phyloP scores from a whole-genome alignment of 2,888 invertebrate genomes.

The Hermaeophaga mercurialis region DNA sequence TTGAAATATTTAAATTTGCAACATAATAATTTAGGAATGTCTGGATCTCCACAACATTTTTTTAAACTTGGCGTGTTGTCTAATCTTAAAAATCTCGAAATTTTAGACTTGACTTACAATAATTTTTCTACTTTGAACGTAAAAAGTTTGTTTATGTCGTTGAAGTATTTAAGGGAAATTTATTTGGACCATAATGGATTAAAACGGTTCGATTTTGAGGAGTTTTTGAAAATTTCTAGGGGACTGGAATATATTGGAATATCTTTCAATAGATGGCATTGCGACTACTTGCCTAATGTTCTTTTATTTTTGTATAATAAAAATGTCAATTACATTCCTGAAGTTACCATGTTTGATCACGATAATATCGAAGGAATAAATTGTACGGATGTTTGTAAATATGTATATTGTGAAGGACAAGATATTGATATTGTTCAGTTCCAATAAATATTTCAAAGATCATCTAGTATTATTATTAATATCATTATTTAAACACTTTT shows the following conservation, averaged over 20 bases:
- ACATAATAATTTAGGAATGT: conserved; percentile 8
- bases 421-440: background rate
- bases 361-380: conserved; percentile 28
- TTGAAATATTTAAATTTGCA: conserved; percentile 9
- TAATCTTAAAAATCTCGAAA: conserved; percentile 5
- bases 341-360: conserved; percentile 2
- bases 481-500: too few species aligned
- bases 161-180: conserved; percentile 3
- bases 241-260: conserved; percentile 9
- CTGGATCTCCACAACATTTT: background rate
- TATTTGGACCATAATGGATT: conserved; percentile 17
- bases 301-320: conserved; percentile 11
- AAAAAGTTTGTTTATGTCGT: conserved; percentile 9
- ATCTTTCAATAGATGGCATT: conserved; percentile 20
- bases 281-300: conserved; percentile 8
- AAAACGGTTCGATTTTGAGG: conserved; percentile 13
- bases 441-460: background rate
- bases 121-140: background rate
- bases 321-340: conserved; percentile 8
- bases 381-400: conserved; percentile 25
- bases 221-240: conserved; percentile 10
- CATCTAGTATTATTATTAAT: too few species aligned
- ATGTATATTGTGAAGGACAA: conserved; percentile 20
- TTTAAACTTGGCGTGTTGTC: conserved; percentile 8
- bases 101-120: conserved; percentile 16